Percentiles rank a stretch among this genome's conserved stretches.
Conservation (phyloP, 2,113 vertebrate genomes). For the Lagenorhynchus albirostris region DNA sequence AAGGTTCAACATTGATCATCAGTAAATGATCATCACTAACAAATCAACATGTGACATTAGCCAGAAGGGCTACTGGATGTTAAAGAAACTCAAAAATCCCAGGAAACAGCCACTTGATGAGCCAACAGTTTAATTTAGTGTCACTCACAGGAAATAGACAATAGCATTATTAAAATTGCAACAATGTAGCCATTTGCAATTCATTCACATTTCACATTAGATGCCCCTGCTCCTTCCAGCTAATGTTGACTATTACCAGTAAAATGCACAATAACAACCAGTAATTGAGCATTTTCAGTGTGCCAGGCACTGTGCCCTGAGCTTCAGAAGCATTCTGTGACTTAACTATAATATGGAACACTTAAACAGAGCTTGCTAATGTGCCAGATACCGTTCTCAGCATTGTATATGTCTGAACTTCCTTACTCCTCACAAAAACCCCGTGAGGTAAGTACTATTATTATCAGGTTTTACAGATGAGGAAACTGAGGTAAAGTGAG, state of each 20-base stretch:
- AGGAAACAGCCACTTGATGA: constrained; percentile 40
- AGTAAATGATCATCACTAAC: not conserved
- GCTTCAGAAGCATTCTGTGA: constrained; percentile 7
- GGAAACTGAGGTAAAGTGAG: not conserved
- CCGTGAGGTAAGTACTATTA: not conserved
- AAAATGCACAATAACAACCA: not conserved
- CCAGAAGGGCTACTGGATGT: not conserved
- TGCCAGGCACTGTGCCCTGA: not conserved
- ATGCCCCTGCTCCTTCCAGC: not conserved
- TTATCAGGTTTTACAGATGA: not conserved
- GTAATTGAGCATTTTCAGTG: not conserved
- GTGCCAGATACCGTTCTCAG: not conserved
- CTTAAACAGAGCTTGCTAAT: not conserved
- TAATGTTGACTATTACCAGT: not conserved
- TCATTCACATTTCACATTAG: constrained; percentile 16
- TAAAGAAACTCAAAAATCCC: constrained; percentile 35
- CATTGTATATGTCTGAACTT: not conserved
- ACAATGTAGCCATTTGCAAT: not conserved
- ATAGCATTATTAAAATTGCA: constrained; percentile 3
- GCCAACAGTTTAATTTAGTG: constrained; percentile 36
- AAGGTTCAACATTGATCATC: not conserved
- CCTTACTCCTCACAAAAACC: not conserved
- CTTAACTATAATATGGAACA: not conserved
- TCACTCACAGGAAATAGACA: constrained; percentile 18
- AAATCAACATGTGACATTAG: constrained; percentile 20